These are phyloP conservation scores for Pachycephus smyrnensis DNA, from an alignment of 2,888 invertebrate species.

Conservation along the genomic window DNA sequence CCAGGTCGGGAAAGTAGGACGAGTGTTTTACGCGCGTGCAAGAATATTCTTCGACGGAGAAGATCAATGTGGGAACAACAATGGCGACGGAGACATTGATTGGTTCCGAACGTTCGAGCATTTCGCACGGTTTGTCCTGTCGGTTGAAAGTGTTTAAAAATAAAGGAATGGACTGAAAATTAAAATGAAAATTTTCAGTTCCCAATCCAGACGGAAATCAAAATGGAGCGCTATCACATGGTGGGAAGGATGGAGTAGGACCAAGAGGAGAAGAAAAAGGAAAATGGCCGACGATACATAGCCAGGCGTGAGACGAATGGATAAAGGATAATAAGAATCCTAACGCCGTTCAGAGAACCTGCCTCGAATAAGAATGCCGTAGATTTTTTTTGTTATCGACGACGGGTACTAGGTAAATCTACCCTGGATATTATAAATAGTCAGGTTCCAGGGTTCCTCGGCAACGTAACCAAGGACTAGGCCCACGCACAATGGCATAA, in stretches of 20 bases:
- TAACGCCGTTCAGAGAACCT: neutral
- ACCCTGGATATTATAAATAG: neutral
- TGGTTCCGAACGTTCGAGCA: neutral
- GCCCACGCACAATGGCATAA: neutral
- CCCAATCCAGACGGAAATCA: neutral
- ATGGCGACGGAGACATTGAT: neutral
- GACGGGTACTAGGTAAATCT: neutral
- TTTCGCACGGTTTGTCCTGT: neutral
- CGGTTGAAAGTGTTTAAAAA: neutral
- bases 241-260: neutral
- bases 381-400: neutral
- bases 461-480: neutral
- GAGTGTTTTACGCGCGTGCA: neutral
- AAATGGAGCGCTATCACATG: neutral
- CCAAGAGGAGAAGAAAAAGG: neutral
- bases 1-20: neutral
- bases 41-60: neutral
- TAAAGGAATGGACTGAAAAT: neutral
- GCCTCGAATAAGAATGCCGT: neutral
- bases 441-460: neutral
- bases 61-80: neutral
- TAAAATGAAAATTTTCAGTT: neutral
- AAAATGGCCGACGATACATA: neutral
- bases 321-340: neutral
- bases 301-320: neutral